Conservation (phyloP, 2,797 vertebrate genomes). For the Semaprochilodus insignis region DNA sequence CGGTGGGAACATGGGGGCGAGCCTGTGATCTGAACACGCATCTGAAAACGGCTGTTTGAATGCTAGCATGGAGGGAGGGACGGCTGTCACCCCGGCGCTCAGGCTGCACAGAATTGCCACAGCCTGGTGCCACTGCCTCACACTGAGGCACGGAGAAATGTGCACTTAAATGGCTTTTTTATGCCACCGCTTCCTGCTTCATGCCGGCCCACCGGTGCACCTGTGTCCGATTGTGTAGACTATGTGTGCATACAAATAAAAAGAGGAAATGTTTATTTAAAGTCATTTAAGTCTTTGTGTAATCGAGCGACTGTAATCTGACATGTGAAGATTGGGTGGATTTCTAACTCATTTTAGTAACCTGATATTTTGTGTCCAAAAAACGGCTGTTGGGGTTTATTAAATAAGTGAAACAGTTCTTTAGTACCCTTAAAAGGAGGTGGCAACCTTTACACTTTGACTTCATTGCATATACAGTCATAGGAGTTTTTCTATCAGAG, state of each 20-base stretch:
- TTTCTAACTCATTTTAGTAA: too few relatives aligned
- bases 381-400: too few relatives aligned
- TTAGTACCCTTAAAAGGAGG: too few relatives aligned
- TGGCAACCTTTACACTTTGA: too few relatives aligned
- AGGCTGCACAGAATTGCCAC: constrained; percentile 56
- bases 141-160: constrained; percentile 53
- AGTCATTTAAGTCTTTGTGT: background rate
- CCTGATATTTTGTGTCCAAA: too few relatives aligned
- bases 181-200: constrained; percentile 42
- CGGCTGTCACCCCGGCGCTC: constrained; percentile 40
- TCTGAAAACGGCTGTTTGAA: constrained; percentile 55
- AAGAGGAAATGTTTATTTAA: background rate
- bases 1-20: constrained; percentile 48
- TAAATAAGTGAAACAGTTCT: too few relatives aligned
- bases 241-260: background rate
- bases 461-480: too few relatives aligned
- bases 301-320: background rate
- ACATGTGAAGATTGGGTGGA: background rate
- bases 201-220: constrained; percentile 39
- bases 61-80: constrained; percentile 56
- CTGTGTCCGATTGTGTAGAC: constrained; percentile 40
- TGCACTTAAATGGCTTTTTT: constrained; percentile 56
- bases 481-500: too few relatives aligned
- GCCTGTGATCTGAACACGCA: constrained; percentile 45
- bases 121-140: constrained; percentile 55